These are phyloP conservation scores for Orestias chungarensis DNA, from an alignment of 2,797 vertebrate species.

Conservation along the genomic window DNA sequence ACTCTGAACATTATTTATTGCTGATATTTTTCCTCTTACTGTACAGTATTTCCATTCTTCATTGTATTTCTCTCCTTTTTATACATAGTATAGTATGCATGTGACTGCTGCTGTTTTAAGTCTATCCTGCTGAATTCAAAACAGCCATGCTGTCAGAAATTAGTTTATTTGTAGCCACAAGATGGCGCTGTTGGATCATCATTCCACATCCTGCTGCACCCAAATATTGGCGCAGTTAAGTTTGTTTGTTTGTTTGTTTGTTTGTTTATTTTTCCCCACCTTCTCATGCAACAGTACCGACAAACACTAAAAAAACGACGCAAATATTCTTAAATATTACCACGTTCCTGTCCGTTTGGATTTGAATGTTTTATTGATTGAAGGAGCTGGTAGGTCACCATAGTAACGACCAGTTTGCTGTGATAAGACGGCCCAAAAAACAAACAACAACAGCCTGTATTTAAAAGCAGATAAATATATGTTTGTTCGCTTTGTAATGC, in stretches of 20 bases:
- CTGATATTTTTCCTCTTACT: too few relatives aligned
- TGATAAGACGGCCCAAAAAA: neutral
- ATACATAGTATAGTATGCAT: too few relatives aligned
- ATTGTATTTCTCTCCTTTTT: too few relatives aligned
- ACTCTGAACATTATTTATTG: too few relatives aligned
- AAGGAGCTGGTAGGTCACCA: constrained; percentile 40
- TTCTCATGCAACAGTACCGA: neutral
- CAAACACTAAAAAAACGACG: too few relatives aligned
- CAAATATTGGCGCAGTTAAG: constrained; percentile 7
- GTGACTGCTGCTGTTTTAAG: too few relatives aligned
- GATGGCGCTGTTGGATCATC: constrained; percentile 30
- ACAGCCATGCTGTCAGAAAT: too few relatives aligned
- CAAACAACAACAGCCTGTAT: neutral
- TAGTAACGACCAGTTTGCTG: constrained; percentile 54
- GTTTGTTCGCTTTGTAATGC: neutral
- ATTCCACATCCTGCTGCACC: neutral
- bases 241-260: too few relatives aligned
- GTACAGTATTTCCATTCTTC: too few relatives aligned
- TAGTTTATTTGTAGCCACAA: constrained; percentile 12
- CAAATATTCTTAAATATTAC: too few relatives aligned
- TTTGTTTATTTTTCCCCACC: neutral
- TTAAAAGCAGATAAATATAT: neutral
- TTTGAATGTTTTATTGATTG: constrained; percentile 24
- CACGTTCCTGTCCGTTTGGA: neutral
- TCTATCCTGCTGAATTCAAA: too few relatives aligned